phyloP scores from a whole-genome alignment of 1,140 invertebrate species.

The Dendrolimus punctatus region DNA sequence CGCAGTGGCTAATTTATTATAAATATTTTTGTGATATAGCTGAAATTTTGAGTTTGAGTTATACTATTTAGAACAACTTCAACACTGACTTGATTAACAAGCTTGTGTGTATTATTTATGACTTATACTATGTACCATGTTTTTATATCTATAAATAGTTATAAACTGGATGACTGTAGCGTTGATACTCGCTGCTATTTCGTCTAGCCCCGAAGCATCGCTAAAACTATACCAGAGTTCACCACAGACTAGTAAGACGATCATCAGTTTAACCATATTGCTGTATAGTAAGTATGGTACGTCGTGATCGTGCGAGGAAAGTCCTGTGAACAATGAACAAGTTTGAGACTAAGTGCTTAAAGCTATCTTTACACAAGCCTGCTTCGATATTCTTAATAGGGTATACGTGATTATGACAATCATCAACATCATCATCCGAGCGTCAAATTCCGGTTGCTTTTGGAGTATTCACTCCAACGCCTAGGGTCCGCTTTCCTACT shows the following conservation, averaged over 20 bases:
- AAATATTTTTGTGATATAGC: slow-evolving; percentile 28
- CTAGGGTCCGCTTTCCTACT: too few relatives aligned
- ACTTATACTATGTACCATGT: slow-evolving; percentile 27
- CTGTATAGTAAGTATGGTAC: slow-evolving; percentile 31
- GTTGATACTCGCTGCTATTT: slow-evolving; percentile 34
- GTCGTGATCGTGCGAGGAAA: slow-evolving; percentile 23
- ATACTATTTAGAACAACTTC: not conserved
- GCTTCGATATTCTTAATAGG: too few relatives aligned
- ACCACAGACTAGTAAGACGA: slow-evolving; percentile 24
- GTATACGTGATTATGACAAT: too few relatives aligned
- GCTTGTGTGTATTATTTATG: too few relatives aligned
- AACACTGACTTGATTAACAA: too few relatives aligned
- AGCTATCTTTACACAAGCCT: too few relatives aligned
- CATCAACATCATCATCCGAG: too few relatives aligned
- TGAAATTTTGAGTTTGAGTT: slow-evolving; percentile 15
- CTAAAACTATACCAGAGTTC: slow-evolving; percentile 35
- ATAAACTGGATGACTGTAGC: slow-evolving; percentile 34
- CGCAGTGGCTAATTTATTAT: slow-evolving; percentile 30
- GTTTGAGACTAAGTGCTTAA: too few relatives aligned
- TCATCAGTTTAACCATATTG: slow-evolving; percentile 23
- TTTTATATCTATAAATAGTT: slow-evolving; percentile 33
- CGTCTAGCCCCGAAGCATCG: slow-evolving; percentile 20
- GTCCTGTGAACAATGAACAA: slow-evolving; percentile 21
- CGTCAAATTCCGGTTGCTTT: too few relatives aligned
- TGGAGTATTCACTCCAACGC: too few relatives aligned